Percentiles rank a stretch among this genome's conserved stretches.
Evolutionary conservation across 2,888 invertebrate species (phyloP).

Genomic region (Leptinotarsa juncta): DNA sequence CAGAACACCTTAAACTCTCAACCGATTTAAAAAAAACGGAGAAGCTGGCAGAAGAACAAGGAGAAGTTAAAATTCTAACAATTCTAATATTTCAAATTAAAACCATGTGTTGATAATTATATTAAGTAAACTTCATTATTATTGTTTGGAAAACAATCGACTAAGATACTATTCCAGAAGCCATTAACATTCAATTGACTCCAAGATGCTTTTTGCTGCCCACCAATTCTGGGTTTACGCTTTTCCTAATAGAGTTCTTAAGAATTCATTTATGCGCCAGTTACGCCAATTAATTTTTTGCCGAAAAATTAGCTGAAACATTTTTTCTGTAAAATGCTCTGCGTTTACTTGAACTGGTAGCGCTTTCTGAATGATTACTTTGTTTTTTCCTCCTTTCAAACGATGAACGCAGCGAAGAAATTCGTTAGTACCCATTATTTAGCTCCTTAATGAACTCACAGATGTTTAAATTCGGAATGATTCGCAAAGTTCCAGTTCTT

Average conservation of each 20-base stretch:
- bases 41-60: too few species aligned
- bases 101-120: too few species aligned
- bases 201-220: not conserved
- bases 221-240: not conserved
- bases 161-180: not conserved
- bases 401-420: constrained; percentile 36
- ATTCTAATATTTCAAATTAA: too few species aligned
- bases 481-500: constrained; percentile 29
- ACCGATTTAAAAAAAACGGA: too few species aligned
- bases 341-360: constrained; percentile 33
- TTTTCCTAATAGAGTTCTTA: not conserved
- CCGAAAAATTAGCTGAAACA: constrained; percentile 31
- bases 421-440: constrained; percentile 44
- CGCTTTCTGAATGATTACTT: constrained; percentile 33
- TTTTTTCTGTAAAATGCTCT: constrained; percentile 37
- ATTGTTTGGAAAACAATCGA: not conserved
- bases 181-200: not conserved
- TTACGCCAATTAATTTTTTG: constrained; percentile 41
- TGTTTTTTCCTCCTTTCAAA: constrained; percentile 22
- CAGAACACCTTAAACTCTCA: too few species aligned
- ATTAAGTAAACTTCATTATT: not conserved
- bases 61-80: too few species aligned
- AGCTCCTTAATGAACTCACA: constrained; percentile 39
- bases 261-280: constrained; percentile 23
- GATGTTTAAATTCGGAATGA: constrained; percentile 41